These are phyloP conservation scores for Diploptera punctata DNA, from an alignment of 2,888 invertebrate genomes.

Conservation along the genomic window DNA sequence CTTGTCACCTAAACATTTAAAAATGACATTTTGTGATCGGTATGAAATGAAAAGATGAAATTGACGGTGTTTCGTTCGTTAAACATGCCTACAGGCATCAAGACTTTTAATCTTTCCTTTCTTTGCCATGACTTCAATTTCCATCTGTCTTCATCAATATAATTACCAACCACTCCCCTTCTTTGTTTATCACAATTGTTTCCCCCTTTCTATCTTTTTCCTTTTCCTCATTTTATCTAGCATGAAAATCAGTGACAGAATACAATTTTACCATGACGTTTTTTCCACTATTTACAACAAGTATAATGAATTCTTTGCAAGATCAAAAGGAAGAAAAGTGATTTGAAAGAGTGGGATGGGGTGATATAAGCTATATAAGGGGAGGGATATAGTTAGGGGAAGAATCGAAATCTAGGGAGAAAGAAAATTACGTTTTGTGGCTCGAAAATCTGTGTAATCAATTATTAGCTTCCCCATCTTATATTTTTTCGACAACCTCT, in stretches of 20 bases:
- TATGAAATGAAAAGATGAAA: no score
- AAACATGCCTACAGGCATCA: slow-evolving; percentile 3
- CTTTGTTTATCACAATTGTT: slow-evolving; percentile 21
- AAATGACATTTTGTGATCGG: no score
- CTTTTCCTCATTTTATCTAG: slow-evolving; percentile 14
- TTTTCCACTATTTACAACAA: slow-evolving; percentile 31
- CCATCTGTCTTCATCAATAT: slow-evolving; percentile 29
- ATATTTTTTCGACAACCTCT: no score
- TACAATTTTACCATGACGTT: slow-evolving; percentile 22
- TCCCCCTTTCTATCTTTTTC: slow-evolving; percentile 6
- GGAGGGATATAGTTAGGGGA: background rate
- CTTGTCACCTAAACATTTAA: no score
- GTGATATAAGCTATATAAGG: slow-evolving; percentile 4
- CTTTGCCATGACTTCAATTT: slow-evolving; percentile 22
- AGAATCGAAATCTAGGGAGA: background rate
- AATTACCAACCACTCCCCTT: slow-evolving; percentile 12
- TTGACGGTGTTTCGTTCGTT: no score
- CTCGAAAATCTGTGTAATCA: slow-evolving; percentile 33
- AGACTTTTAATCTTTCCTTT: background rate
- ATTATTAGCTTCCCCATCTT: slow-evolving; percentile 27
- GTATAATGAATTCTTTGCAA: slow-evolving; percentile 36
- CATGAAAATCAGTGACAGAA: slow-evolving; percentile 20
- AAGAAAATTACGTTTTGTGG: slow-evolving; percentile 26
- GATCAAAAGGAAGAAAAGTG: slow-evolving; percentile 35
- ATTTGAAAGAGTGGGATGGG: slow-evolving; percentile 25